Percentiles rank a stretch among this genome's conserved stretches.
These are phyloP conservation scores for Eubasilissa splendida DNA, from an alignment of 2,888 invertebrate species.

Conservation along the genomic window DNA sequence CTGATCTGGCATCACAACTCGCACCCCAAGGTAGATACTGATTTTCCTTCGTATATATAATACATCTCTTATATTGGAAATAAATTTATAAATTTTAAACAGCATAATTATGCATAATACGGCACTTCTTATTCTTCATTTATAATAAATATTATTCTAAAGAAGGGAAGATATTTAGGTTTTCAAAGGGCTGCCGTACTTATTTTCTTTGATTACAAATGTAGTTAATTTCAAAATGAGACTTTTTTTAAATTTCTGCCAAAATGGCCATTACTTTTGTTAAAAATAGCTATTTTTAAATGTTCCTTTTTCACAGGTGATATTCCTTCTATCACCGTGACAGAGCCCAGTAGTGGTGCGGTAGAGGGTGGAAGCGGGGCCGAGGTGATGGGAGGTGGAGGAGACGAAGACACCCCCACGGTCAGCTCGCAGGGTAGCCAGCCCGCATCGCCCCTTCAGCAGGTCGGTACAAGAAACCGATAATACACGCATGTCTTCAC, in stretches of 20 bases:
- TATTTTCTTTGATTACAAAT: no score
- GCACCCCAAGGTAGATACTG: constrained; percentile 59
- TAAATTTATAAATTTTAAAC: neutral
- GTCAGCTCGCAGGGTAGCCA: constrained; percentile 72
- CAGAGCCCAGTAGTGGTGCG: constrained; percentile 44
- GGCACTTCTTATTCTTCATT: neutral
- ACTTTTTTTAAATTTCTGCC: neutral
- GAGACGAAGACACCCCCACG: constrained; percentile 69
- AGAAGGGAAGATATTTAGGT: no score
- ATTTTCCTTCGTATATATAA: neutral
- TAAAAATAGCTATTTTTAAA: neutral
- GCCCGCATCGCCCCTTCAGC: constrained; percentile 69
- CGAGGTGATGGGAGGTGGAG: constrained; percentile 59
- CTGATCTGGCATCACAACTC: constrained; percentile 77
- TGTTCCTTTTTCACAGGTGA: constrained; percentile 34
- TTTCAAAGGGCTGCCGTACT: no score
- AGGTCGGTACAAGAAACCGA: neutral
- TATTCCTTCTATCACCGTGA: constrained; percentile 50
- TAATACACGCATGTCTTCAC: neutral
- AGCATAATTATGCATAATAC: neutral
- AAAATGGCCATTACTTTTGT: neutral
- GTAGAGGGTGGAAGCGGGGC: constrained; percentile 63
- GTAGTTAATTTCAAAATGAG: no score
- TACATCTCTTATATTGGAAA: neutral
- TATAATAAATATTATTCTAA: neutral